These are phyloP conservation scores for Antedon mediterranea DNA, from an alignment of 53 echinoderm and acorn worm genomes.

Conservation along the genomic window DNA sequence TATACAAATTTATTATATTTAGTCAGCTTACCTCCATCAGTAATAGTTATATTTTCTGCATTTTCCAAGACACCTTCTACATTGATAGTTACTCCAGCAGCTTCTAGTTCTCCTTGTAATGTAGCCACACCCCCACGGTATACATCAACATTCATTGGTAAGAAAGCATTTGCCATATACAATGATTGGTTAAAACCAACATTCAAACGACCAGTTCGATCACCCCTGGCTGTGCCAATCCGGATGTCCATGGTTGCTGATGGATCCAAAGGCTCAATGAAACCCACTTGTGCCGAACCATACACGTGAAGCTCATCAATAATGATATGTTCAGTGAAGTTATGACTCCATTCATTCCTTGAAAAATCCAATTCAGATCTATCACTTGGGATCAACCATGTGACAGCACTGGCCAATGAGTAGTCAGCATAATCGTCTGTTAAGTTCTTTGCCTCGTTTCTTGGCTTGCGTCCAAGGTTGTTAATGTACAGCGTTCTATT, in stretches of 20 bases:
- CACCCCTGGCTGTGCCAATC: conserved; percentile 55
- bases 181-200: conserved; percentile 69
- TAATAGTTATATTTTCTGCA: conserved; percentile 60
- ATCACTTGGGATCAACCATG: conserved; percentile 50
- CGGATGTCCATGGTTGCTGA: conserved; percentile 22
- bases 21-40: conserved; percentile 48
- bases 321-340: conserved; percentile 51
- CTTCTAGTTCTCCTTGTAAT: conserved; percentile 61
- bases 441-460: conserved; percentile 37
- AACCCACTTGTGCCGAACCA: conserved; percentile 63
- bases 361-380: conserved; percentile 22
- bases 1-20: too few relatives aligned
- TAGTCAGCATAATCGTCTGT: conserved; percentile 35
- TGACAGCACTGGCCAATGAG: conserved; percentile 21
- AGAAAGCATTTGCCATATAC: conserved; percentile 38
- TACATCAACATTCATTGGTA: conserved; percentile 58
- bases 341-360: conserved; percentile 46
- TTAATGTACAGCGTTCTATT: conserved; percentile 83
- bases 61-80: conserved; percentile 67
- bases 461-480: conserved; percentile 60
- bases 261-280: conserved; percentile 38
- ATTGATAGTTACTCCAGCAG: conserved; percentile 59
- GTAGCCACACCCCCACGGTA: conserved; percentile 66
- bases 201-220: conserved; percentile 55
- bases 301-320: conserved; percentile 78